Base-by-base conservation (phyloP, 1,140 invertebrate species). In the Pogonomyrmex californicus region DNA sequence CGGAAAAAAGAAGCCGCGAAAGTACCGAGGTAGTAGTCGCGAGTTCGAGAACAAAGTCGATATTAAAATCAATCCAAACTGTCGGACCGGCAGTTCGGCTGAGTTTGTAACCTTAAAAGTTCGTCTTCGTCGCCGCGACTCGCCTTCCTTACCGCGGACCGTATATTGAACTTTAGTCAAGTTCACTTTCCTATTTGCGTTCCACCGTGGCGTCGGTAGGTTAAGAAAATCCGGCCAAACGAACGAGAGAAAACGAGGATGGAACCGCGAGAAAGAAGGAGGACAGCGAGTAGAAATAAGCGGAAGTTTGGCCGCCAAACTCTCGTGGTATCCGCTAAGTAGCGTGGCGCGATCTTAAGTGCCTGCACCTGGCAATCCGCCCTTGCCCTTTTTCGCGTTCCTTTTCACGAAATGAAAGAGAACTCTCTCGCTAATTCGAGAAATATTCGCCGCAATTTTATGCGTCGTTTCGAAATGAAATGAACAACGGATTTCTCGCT, bases 11-110 rank as follows among this genome's bases (percentile, higher is more conserved):
- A 88, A 90, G 51, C 82, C 71, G 65, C 86, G 86, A 86, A 90
- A 90, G 89, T 90, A 87, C 33, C 78, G 71, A 41, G 73, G 65
- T 58, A 71, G 89, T 93, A 87, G 86, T 87, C 70, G 23, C 23
- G 78, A 91, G 91, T 90, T 93, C 58, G 88, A 86, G 90, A 93
- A 93, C 87, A 93, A 94, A 94, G 92, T 94, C 93, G 93, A 94
- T 94, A 94, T 93, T 94, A 94, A 94, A 94, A 94, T 94, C 93
- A 94, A 93, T 94, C 91, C 92, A 88, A 68, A 88, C 86, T 93
- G 93, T 91, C 92, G 90, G 86, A 77, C 86, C 65, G 85, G 62
- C 90, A 92, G 92, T 93, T 93, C 79, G 81, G 86, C 91, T 88
- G 88, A 93, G 93, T 94, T 93, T 93, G 93, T 91, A 93, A 92